Evolutionary conservation across 2,797 vertebrate genomes (phyloP), one percentile per base, ranked within the genome.

Genomic region (Hydrolagus colliei): DNA sequence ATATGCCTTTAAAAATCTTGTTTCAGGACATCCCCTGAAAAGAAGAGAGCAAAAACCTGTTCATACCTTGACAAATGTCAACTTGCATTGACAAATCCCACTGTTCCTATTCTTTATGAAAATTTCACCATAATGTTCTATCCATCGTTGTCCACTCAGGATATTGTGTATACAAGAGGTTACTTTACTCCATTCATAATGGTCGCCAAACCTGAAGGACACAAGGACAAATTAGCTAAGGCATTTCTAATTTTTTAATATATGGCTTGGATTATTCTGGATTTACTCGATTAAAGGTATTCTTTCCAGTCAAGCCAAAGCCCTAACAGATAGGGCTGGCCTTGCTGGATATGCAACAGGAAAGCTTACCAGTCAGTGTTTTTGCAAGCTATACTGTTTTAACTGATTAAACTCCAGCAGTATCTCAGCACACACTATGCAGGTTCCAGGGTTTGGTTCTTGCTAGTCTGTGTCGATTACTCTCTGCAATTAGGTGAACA

Each of bases 131-230:
- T 99, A 99, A 92, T 99, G 98, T 89, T 99, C 98, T 3, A 99
- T 97, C 98, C 98, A 99, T 87, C 97, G 95, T 91, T 98, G 97
- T 0, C 97, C 98, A 35, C 96, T 99, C 88, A 99, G 92, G 87
- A 99, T 98, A 91, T 99, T 98, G 90, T 99, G 98, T 89, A 99
- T 97, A 89, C 98, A 99, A 35, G 97, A 99, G 0, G 98, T 99
- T 88, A 99, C 97, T 89, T 99, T 99, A 92, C 97, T 99, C 98
- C 98, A 99, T 82, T 96, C 95, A 88, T 97, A 99, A 91, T 98
- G 97, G 87, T 99, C 97, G 82, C 95, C 96, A 87, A 92, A 96
- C 86, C 98, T 98, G 88, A 86, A 88, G 41, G 87, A 88, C n/a
- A 68, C 85, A 86, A 87, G 85, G 12, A 63, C 86, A 11, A 4